Conservation (phyloP, 1,140 invertebrate species). For the Geopemphigus sp. region DNA sequence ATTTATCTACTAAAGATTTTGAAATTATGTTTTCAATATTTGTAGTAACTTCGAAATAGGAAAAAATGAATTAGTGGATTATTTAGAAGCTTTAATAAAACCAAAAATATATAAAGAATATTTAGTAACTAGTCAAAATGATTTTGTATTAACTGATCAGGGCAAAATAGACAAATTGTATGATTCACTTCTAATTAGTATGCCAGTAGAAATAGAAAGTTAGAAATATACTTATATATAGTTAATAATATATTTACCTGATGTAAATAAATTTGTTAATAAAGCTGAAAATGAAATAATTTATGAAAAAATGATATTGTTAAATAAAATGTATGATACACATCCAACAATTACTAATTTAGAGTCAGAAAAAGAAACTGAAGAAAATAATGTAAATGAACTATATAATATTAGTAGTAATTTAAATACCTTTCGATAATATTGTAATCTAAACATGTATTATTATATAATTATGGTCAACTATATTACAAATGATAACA, state of each 20-base stretch:
- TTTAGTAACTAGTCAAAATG: constrained; percentile 7
- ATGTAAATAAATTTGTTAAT: neutral
- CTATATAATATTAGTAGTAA: neutral
- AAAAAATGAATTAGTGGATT: constrained; percentile 23
- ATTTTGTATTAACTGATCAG: neutral
- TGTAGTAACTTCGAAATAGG: constrained; percentile 26
- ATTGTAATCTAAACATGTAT: neutral
- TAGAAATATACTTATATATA: neutral
- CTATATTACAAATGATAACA: neutral
- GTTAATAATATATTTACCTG: neutral
- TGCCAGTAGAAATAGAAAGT: constrained; percentile 18
- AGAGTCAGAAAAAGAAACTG: neutral
- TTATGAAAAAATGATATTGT: neutral
- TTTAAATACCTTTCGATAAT: neutral
- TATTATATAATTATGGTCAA: neutral
- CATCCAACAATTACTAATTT: neutral
- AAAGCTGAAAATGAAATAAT: neutral
- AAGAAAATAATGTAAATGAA: constrained; percentile 16
- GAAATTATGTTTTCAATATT: neutral
- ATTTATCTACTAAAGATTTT: neutral
- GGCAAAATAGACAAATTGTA: constrained; percentile 18
- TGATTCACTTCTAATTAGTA: constrained; percentile 8
- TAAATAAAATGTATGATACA: neutral
- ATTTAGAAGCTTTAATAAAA: constrained; percentile 7
- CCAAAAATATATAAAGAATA: constrained; percentile 26